Conservation (phyloP, 1,140 invertebrate genomes). For the Trichonephila clavipes region DNA sequence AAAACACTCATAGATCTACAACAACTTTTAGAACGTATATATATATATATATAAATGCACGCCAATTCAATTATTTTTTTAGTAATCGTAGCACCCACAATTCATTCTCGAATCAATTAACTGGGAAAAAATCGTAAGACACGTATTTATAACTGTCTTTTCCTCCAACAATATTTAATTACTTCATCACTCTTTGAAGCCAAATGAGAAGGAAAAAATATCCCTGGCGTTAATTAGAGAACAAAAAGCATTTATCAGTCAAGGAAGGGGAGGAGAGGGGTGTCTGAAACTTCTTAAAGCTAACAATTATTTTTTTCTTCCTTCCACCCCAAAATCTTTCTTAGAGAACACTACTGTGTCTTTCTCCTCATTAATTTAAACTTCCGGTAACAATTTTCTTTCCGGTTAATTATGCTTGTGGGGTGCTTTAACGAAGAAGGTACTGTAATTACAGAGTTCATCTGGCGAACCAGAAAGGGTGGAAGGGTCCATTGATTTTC, state of each 20-base stretch:
- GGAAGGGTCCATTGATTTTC: conserved; percentile 28
- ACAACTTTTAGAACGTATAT: too few relatives aligned
- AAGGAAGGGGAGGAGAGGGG: neutral
- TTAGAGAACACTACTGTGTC: neutral
- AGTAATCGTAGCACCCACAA: too few relatives aligned
- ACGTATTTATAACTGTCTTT: neutral
- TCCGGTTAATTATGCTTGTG: conserved; percentile 30
- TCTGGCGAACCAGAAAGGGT: neutral
- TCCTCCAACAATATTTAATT: neutral
- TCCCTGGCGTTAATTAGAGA: neutral
- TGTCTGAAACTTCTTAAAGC: neutral
- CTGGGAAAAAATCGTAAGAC: neutral
- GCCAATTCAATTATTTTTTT: neutral
- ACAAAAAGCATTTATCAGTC: conserved; percentile 27
- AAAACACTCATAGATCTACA: too few relatives aligned
- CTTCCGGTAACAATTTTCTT: conserved; percentile 57
- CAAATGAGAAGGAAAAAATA: neutral
- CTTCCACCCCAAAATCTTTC: neutral
- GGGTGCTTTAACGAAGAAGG: neutral
- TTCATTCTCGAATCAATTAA: neutral
- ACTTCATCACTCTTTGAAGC: neutral
- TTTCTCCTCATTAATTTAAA: conserved; percentile 36
- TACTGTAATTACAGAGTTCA: neutral
- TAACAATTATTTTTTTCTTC: neutral
- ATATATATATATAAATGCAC: too few relatives aligned